Base-by-base conservation (phyloP, 2,113 vertebrate genomes). In the Boulengeromyrus knoepffleri region DNA sequence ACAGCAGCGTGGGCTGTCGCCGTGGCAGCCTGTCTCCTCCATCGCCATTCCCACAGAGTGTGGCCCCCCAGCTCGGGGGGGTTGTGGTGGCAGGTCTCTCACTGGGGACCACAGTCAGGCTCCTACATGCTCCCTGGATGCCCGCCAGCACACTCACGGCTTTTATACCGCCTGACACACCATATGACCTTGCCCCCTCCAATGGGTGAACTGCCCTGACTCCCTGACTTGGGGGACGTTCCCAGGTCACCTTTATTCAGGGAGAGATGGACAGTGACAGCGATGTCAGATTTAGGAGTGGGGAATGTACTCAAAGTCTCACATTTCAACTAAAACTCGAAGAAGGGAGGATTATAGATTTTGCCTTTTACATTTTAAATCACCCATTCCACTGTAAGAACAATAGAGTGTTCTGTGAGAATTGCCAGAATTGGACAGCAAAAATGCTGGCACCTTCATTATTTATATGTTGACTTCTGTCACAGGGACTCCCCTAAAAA, bases 191-290 rank as follows among this genome's bases (percentile, higher is more conserved):
- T 1, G 15, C 19, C 90, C 80, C 87, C 27, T 74, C 90, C 90
- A 90, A 90, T 88, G 39, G 58, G 17, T 47, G 80, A 93, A 94
- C 91, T 90, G 92, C 84, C 46, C 90, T 87, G 58, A 89, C 80
- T 91, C 89, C 89, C 53, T 19, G 91, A 49, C 56, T 91, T 89
- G 90, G 31, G 84, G 89, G 86, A 52, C 8, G 8, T 31, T 36
- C 15, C 46, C 9, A 80, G n/a, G 49, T 7, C 90, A 90, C 92
- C 93, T 92, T 88, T 2, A 91, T 91, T 93, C 85, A 62, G 39
- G 45, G 9, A 84, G 9, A 88, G 87, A 49, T 70, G 27, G 66
- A 83, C 46, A 90, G 84, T 87, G 50, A 80, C 47, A 53, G 47
- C 27, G 31, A 50, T 56, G 80, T 4, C 66, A 17, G 86, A 52